A percentile compares a stretch with the other conserved stretches of the same genome.
Evolutionary conservation across 1,140 invertebrate genomes (phyloP).

Genomic region (Hesperophylax magnus): DNA sequence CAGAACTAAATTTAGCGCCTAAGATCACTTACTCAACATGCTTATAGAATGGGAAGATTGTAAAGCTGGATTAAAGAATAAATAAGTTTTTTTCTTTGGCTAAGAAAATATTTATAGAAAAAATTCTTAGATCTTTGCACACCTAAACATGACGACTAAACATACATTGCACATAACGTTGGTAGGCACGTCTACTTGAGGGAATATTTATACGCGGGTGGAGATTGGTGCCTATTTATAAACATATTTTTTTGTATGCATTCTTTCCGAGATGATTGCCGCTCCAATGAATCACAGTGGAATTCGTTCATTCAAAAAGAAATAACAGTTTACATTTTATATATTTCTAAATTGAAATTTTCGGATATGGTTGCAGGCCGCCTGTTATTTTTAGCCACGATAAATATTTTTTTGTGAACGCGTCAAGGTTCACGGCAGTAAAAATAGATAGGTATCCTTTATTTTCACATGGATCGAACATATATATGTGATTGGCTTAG

Average conservation of each 20-base stretch:
- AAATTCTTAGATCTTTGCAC: too few relatives aligned
- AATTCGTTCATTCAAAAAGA: neutral
- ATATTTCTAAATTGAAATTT: neutral
- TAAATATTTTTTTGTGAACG: conserved; percentile 24
- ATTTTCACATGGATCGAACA: neutral
- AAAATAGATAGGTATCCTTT: neutral
- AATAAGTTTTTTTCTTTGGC: too few relatives aligned
- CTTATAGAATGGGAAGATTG: too few relatives aligned
- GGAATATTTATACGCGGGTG: too few relatives aligned
- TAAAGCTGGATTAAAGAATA: too few relatives aligned
- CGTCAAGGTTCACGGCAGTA: neutral
- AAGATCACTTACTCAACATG: too few relatives aligned
- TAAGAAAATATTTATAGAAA: too few relatives aligned
- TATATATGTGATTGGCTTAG: neutral
- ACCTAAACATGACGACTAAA: too few relatives aligned
- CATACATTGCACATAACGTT: too few relatives aligned
- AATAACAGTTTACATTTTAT: neutral
- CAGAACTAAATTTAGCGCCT: too few relatives aligned
- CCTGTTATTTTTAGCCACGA: neutral
- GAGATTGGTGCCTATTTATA: too few relatives aligned
- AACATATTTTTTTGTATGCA: neutral
- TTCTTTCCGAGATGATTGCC: neutral
- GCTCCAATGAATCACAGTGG: neutral
- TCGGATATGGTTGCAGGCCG: neutral
- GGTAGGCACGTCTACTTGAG: too few relatives aligned